Evolutionary conservation across 2,888 invertebrate species (phyloP).

Genomic region (Nycteola revayana): DNA sequence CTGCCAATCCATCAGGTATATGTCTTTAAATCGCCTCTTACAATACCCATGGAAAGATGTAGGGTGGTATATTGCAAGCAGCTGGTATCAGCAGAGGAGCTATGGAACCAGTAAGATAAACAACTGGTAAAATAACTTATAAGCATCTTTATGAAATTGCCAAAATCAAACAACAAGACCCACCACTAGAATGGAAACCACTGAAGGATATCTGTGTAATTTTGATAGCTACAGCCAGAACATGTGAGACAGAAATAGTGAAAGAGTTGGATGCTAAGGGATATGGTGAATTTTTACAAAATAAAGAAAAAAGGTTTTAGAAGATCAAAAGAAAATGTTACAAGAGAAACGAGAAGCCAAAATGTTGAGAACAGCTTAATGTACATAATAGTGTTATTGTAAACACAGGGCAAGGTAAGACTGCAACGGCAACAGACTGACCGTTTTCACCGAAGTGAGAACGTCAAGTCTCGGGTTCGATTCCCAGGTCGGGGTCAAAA

Average conservation of each 20-base stretch:
- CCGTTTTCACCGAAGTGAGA: no score
- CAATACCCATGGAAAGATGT: no score
- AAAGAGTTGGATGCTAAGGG: constrained; percentile 88
- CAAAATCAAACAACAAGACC: constrained; percentile 95
- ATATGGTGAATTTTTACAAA: constrained; percentile 90
- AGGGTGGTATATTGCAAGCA: no score
- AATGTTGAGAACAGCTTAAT: constrained; percentile 89
- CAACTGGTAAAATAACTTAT: constrained; percentile 93
- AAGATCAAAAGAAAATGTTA: constrained; percentile 87
- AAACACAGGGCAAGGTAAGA: no score
- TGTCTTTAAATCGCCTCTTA: no score
- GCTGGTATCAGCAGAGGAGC: no score
- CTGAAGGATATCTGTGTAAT: constrained; percentile 89
- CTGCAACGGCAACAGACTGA: no score
- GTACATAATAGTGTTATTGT: constrained; percentile 12
- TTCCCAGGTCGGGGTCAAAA: no score
- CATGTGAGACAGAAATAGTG: constrained; percentile 94
- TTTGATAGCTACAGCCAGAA: constrained; percentile 89
- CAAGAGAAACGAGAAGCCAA: constrained; percentile 94
- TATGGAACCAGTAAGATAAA: constrained; percentile 88
- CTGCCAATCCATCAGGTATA: no score
- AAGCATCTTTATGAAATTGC: constrained; percentile 99
- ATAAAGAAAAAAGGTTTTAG: constrained; percentile 86
- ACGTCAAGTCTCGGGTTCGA: no score
- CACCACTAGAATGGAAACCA: constrained; percentile 83